These are phyloP conservation scores for Phrynocephalus forsythii DNA, from an alignment of 2,797 vertebrate species.

Conservation along the genomic window DNA sequence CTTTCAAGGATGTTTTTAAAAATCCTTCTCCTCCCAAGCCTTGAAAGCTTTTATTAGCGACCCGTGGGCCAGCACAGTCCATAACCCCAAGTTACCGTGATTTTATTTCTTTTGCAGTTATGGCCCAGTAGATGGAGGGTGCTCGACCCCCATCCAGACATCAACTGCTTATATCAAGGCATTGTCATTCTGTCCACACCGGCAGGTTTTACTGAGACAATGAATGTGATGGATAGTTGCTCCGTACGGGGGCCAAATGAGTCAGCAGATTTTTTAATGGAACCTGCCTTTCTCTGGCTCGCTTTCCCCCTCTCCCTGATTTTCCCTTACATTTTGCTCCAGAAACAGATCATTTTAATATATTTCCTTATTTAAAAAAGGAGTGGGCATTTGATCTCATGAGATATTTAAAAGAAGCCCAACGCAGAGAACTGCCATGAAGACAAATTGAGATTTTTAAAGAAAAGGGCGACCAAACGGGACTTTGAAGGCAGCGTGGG, in stretches of 20 bases:
- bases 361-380: neutral
- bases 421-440: too few species aligned
- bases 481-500: too few species aligned
- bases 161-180: neutral
- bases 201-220: conserved; percentile 33
- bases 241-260: conserved; percentile 8
- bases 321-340: neutral
- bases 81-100: conserved; percentile 7
- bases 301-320: neutral
- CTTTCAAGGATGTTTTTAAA: neutral
- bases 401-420: neutral
- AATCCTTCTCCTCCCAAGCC: too few species aligned
- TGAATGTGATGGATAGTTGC: conserved; percentile 43
- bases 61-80: conserved; percentile 14
- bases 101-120: conserved; percentile 42
- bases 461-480: neutral
- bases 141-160: conserved; percentile 39
- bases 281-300: conserved; percentile 8
- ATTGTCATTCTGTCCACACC: conserved; percentile 53
- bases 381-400: neutral
- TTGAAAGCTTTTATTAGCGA: conserved; percentile 44
- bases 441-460: neutral
- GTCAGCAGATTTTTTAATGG: conserved; percentile 44
- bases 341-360: neutral
- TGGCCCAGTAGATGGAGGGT: conserved; percentile 1